Evolutionary conservation across 2,113 vertebrate species (phyloP), one percentile per base, ranked within the genome.

Genomic region (Gavia stellata): DNA sequence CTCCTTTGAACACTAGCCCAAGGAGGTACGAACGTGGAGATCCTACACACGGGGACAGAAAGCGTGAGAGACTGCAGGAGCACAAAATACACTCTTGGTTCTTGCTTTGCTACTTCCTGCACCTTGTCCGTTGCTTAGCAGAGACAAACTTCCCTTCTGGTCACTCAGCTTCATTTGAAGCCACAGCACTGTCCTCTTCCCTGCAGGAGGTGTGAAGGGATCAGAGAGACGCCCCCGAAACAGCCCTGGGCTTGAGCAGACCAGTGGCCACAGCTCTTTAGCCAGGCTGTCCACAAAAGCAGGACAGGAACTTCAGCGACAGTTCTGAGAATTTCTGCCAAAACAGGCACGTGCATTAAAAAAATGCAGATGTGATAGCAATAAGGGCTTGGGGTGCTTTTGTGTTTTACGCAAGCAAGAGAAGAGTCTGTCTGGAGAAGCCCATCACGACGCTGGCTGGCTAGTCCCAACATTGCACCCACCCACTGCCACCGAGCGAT

Each of bases 381-480:
- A 3, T 16, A 42, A 53, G 49, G 61, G 6, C 58, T 61, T 34
- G 28, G 62, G 20, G 12, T 49, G 49, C 9, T 10, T 42, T 24
- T 56, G 62, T 15, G 20, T 17, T 49, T 38, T 26, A 25, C 7
- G 44, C 38, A 87, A 56, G 83, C 56, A 80, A 23, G 29, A 67
- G 50, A 81, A 18, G 2, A 68, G 29, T 6, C 11, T 44, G 44
- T 1, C 6, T 3, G 40, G 52, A 85, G 81, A 45, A 53, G 67
- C 25, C 26, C 34, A 40, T 10, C 16, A 1, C 0, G 1, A 67
- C 2, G 34, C 29, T 0, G 2, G 31, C 45, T 53, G 40, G 34
- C 14, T 44, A 17, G 28, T 17, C 53, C 63, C 63, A 24, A 14
- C 38, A 23, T 14, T 40, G 67, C 71, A 56, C 10, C 65, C 65